These are phyloP conservation scores for Takifugu rubripes DNA, from an alignment of 2,797 vertebrate species.

Conservation along the genomic window DNA sequence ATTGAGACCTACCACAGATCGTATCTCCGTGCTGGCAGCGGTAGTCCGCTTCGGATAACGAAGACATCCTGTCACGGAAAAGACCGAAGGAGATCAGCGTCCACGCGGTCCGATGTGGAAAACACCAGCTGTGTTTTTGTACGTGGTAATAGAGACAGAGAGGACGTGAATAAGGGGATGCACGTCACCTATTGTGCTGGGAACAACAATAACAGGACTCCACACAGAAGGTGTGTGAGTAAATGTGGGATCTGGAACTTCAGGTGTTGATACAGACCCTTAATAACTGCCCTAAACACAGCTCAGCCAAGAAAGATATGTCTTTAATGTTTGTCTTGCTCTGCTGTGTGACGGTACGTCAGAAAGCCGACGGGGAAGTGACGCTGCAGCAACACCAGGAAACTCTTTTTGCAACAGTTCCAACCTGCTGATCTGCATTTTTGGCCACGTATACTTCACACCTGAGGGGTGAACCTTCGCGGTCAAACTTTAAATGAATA, in stretches of 20 bases:
- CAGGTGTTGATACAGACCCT: conserved; percentile 12
- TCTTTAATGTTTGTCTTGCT: no score
- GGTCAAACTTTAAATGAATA: neutral
- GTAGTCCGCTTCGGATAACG: conserved; percentile 37
- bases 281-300: no score
- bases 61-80: conserved; percentile 68
- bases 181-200: no score
- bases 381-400: neutral
- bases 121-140: no score
- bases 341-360: no score
- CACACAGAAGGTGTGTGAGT: conserved; percentile 21
- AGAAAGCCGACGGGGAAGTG: neutral
- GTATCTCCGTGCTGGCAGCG: conserved; percentile 62
- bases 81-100: neutral
- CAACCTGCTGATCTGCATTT: conserved; percentile 67
- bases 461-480: conserved; percentile 29
- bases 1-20: conserved; percentile 68
- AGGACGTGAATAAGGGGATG: no score
- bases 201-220: no score
- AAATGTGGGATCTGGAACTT: conserved; percentile 34
- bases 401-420: conserved; percentile 14
- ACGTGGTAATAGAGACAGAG: no score
- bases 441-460: conserved; percentile 22
- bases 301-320: no score
- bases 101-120: neutral